A percentile compares a stretch with the other conserved stretches of the same genome.
These are phyloP conservation scores for Caenorhabditis panamensis DNA, from an alignment of 2,888 invertebrate species.

Conservation along the genomic window DNA sequence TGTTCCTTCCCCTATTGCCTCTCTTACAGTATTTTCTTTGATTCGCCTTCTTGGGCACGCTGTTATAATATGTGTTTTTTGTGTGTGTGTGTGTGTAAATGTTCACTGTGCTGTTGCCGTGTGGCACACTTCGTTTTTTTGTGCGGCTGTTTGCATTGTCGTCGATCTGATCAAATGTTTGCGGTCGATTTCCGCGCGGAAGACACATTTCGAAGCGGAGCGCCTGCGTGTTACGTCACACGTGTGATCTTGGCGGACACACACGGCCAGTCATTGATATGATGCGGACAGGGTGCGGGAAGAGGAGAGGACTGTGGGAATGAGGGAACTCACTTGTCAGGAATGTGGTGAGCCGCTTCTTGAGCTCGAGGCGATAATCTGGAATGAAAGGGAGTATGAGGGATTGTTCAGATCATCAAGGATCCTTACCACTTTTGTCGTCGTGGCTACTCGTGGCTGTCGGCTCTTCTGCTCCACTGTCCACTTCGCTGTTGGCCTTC, in stretches of 20 bases:
- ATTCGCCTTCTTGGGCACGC: constrained; percentile 16
- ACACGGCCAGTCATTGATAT: constrained; percentile 44
- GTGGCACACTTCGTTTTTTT: constrained; percentile 52
- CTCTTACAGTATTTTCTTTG: background rate
- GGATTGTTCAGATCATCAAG: background rate
- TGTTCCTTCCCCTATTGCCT: background rate
- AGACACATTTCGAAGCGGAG: constrained; percentile 50
- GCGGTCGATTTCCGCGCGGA: constrained; percentile 63
- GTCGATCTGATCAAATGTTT: constrained; percentile 62
- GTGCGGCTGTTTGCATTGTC: constrained; percentile 51
- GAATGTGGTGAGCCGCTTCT: constrained; percentile 61
- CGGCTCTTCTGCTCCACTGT: constrained; percentile 61
- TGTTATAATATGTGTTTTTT: constrained; percentile 50
- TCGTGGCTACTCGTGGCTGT: constrained; percentile 56
- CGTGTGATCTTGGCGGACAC: constrained; percentile 34
- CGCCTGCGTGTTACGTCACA: constrained; percentile 56
- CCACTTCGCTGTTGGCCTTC: constrained; percentile 63
- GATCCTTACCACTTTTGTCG: constrained; percentile 64
- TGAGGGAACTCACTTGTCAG: constrained; percentile 54
- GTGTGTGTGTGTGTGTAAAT: constrained; percentile 27
- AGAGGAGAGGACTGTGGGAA: constrained; percentile 19
- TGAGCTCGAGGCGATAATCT: constrained; percentile 58
- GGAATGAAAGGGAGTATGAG: background rate
- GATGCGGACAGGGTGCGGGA: constrained; percentile 14
- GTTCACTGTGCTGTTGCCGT: constrained; percentile 42